Evolutionary conservation across 2,113 vertebrate species (phyloP), one percentile per base, ranked within the genome.

Genomic region (Columbina picui): DNA sequence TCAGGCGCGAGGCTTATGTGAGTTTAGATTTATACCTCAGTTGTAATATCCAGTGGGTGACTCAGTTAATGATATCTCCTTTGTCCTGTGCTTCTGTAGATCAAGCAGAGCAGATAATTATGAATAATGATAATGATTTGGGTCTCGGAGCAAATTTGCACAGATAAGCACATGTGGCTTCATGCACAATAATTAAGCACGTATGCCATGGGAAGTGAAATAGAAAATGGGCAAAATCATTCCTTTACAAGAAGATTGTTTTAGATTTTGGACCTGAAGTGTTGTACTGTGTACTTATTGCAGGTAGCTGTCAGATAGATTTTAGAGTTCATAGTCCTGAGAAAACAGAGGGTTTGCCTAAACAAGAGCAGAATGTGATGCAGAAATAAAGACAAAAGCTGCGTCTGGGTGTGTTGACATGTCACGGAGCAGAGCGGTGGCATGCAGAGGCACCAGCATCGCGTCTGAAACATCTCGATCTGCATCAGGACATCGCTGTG

Each of bases 101-200:
- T 94, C 91, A 95, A 94, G 80, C 86, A 91, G 64, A 41, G 90
- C 50, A 94, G 93, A 82, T 97, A 94, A 96, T 97, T 97, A 97
- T 89, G 93, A 97, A 96, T 89, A 96, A 95, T 91, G 88, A 92
- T 73, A 78, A 96, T 47, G 41, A 91, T 86, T 90, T 91, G 55
- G 45, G 75, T 86, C 89, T 87, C 93, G 67, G 59, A 73, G 77
- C 61, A 86, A 86, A 97, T 96, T 55, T 84, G 88, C 59, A 91
- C 53, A 74, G 76, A 91, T 67, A 96, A 94, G 87, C 87, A 92
- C 59, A 86, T 92, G 83, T 56, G 73, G 75, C 47, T 93, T 85
- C 49, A 69, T 63, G 70, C 64, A 84, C 93, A 88, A 89, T 91
- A 95, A 96, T 95, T 94, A 94, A 95, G 60, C 57, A 81, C 0